Evolutionary conservation across 2,797 vertebrate genomes (phyloP).

Genomic region (Chloroceryle inda): DNA sequence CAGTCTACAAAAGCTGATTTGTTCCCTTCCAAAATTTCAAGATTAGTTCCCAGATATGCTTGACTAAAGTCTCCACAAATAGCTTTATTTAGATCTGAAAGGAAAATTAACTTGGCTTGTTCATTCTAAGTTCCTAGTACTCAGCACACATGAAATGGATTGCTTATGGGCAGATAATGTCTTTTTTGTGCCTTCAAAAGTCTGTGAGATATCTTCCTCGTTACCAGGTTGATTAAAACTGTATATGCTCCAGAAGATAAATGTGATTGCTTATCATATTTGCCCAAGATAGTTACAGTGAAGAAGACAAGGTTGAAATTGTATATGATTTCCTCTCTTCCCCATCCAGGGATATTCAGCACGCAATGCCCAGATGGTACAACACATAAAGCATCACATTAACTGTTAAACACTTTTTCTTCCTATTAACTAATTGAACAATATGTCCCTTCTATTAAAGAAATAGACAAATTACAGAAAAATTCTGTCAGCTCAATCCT

Average conservation of each 20-base stretch:
- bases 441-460: slow-evolving; percentile 66
- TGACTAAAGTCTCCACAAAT: background rate
- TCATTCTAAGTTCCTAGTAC: slow-evolving; percentile 32
- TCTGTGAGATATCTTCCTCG: slow-evolving; percentile 74
- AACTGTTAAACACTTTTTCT: slow-evolving; percentile 76
- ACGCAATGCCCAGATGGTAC: slow-evolving; percentile 64
- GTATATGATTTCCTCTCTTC: slow-evolving; percentile 54
- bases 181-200: slow-evolving; percentile 72
- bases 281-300: slow-evolving; percentile 66
- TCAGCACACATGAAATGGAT: slow-evolving; percentile 67
- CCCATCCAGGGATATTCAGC: slow-evolving; percentile 46
- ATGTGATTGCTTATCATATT: slow-evolving; percentile 74
- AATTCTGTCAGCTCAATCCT: slow-evolving; percentile 62
- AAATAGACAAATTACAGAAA: slow-evolving; percentile 60
- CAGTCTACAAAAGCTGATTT: background rate
- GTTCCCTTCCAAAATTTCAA: background rate
- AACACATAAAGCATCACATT: slow-evolving; percentile 71
- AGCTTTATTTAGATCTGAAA: slow-evolving; percentile 23
- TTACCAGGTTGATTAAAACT: slow-evolving; percentile 77
- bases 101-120: slow-evolving; percentile 22
- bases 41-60: background rate
- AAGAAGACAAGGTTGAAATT: slow-evolving; percentile 72
- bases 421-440: slow-evolving; percentile 79
- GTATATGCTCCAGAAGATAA: slow-evolving; percentile 72
- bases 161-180: slow-evolving; percentile 64